Evolutionary conservation across 2,888 invertebrate species (phyloP), one percentile per base, ranked within the genome.

Genomic region (Colostygia pectinataria): DNA sequence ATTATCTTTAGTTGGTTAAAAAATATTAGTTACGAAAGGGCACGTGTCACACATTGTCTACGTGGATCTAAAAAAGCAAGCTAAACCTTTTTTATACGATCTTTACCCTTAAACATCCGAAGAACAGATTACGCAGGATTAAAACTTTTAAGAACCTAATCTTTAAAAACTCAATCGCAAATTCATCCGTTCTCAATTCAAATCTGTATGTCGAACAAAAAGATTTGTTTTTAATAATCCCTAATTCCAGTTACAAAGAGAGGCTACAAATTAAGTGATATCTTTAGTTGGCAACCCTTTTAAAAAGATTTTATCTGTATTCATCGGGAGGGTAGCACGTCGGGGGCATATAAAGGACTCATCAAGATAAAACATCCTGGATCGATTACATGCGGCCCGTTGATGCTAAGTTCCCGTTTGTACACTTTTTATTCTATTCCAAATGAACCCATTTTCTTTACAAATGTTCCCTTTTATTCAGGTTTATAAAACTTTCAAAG

Each of bases 231-330:
- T 75, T 75, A 76, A 74, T 72, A 75, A 71, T 73, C 78, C 74
- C 79, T 78, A 82, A 81, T 80, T 74, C 80, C 73, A 69, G 77
- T 77, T 78, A 88, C 83, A 85, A 86, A 83, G 85, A 85, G 80
- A 80, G 77, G 82, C 82, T 85, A 89, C 89, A 89, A 89, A 90
- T 90, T 89, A 90, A 88, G 86, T 85, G 83, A 83, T 88, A 88
- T 88, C 86, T 86, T 84, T 83, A 86, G 82, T 80, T 83, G 84
- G 83, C 85, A 89, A 86, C 90, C 90, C 88, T 89, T 89, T 88
- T 85, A 80, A 77, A n/a, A 75, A 85, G 88, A 89, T 87, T 71
- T 80, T 86, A 89, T 90, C 89, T 77, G 73, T 68, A 69, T 82
- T 75, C 73, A 78, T 59, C 74, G 72, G 76, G 83, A 83, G 87